These are phyloP conservation scores for Mastacembelus armatus DNA, from an alignment of 2,797 vertebrate species.

Conservation along the genomic window DNA sequence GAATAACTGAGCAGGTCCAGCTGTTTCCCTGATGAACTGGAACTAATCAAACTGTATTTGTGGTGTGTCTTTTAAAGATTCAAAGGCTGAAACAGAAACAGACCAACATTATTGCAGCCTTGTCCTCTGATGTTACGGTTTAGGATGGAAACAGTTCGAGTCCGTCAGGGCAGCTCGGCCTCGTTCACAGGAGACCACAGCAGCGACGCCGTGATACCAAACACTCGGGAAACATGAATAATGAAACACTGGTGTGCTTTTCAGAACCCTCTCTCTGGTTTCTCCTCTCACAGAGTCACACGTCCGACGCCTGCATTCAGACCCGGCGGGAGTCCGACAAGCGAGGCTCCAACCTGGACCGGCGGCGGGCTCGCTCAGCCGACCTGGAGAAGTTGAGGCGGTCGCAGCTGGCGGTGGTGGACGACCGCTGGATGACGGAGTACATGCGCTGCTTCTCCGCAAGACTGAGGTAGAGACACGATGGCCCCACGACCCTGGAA, in stretches of 20 bases:
- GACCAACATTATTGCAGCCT: too few relatives aligned
- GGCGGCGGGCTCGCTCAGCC: slow-evolving; percentile 85
- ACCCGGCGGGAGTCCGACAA: slow-evolving; percentile 86
- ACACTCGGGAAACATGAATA: slow-evolving; percentile 70
- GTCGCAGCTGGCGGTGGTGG: slow-evolving; percentile 75
- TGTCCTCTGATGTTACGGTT: too few relatives aligned
- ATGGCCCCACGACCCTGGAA: not conserved
- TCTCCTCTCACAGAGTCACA: slow-evolving; percentile 80
- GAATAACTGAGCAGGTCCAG: too few relatives aligned
- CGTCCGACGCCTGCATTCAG: slow-evolving; percentile 85
- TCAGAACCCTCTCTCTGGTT: slow-evolving; percentile 41
- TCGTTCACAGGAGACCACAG: slow-evolving; percentile 45
- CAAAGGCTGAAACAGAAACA: too few relatives aligned
- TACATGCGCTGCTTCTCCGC: slow-evolving; percentile 97
- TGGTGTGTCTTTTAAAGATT: too few relatives aligned
- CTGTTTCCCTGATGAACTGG: too few relatives aligned
- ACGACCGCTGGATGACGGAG: slow-evolving; percentile 94
- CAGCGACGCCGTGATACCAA: slow-evolving; percentile 46
- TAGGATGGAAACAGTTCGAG: not conserved
- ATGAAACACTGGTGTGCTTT: slow-evolving; percentile 54
- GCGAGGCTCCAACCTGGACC: slow-evolving; percentile 77
- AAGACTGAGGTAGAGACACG: slow-evolving; percentile 84
- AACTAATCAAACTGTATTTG: too few relatives aligned
- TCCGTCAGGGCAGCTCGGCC: not conserved
- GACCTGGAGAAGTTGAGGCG: slow-evolving; percentile 84